These are phyloP conservation scores for Monochamus alternatus DNA, from an alignment of 2,888 invertebrate genomes.

Conservation along the genomic window DNA sequence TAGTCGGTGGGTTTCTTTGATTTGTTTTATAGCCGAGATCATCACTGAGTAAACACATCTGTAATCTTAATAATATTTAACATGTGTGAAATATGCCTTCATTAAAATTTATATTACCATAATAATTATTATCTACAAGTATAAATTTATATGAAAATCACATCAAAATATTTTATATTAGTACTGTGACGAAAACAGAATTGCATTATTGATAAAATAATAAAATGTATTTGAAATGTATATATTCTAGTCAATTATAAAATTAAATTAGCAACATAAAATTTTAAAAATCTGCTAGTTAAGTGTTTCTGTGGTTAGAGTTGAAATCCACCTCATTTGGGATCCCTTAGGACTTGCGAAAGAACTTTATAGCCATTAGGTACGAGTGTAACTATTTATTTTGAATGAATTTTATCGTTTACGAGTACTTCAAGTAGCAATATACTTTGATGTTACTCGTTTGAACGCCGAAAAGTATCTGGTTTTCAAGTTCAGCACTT, in stretches of 20 bases:
- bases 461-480: conserved; percentile 74
- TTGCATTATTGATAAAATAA: not conserved
- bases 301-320: not conserved
- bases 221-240: not conserved
- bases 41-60: conserved; percentile 56
- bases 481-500: conserved; percentile 68
- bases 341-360: conserved; percentile 28
- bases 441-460: conserved; percentile 73
- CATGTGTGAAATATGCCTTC: conserved; percentile 35
- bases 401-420: conserved; percentile 68
- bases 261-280: not conserved
- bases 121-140: conserved; percentile 15
- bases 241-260: not conserved
- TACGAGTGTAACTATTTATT: conserved; percentile 62
- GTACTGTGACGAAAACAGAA: not conserved
- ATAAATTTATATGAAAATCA: conserved; percentile 12
- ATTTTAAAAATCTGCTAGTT: not conserved
- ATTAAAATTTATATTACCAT: conserved; percentile 3
- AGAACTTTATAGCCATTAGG: conserved; percentile 53
- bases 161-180: not conserved
- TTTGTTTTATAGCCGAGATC: conserved; percentile 59
- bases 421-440: conserved; percentile 66
- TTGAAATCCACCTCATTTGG: conserved; percentile 38
- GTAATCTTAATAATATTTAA: conserved; percentile 56
- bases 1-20: conserved; percentile 56